These are phyloP conservation scores for Amphipyra tragopoginis DNA, from an alignment of 2,888 invertebrate genomes.

Conservation along the genomic window DNA sequence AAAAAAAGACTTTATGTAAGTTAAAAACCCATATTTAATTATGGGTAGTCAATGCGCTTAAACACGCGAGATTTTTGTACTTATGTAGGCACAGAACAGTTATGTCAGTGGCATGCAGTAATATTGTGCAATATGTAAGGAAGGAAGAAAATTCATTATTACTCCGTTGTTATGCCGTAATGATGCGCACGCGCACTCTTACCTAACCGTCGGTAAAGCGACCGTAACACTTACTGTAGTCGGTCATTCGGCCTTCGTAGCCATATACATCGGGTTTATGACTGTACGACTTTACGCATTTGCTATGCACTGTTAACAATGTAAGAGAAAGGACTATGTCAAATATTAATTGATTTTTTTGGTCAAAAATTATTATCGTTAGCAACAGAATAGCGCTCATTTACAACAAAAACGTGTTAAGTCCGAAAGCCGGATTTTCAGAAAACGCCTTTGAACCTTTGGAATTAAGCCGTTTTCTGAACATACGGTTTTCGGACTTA, in stretches of 20 bases:
- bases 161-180: conserved; percentile 71
- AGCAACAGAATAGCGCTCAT: too few relatives aligned
- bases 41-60: conserved; percentile 10
- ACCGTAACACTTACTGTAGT: conserved; percentile 60
- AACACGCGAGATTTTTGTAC: conserved; percentile 43
- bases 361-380: background rate
- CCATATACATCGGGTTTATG: conserved; percentile 28
- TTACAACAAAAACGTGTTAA: too few relatives aligned
- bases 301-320: conserved; percentile 39
- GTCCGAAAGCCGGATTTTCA: too few relatives aligned
- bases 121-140: conserved; percentile 78
- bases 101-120: conserved; percentile 67
- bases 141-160: conserved; percentile 77
- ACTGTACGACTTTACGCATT: conserved; percentile 39
- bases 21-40: conserved; percentile 22
- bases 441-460: too few relatives aligned
- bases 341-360: conserved; percentile 26
- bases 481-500: too few relatives aligned
- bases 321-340: conserved; percentile 59
- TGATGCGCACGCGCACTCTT: conserved; percentile 71
- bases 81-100: conserved; percentile 25
- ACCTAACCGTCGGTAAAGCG: conserved; percentile 66
- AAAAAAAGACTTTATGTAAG: background rate
- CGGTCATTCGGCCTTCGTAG: conserved; percentile 57
- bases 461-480: too few relatives aligned